Conservation (phyloP, 2,888 invertebrate species). For the Callinectes sapidus region DNA sequence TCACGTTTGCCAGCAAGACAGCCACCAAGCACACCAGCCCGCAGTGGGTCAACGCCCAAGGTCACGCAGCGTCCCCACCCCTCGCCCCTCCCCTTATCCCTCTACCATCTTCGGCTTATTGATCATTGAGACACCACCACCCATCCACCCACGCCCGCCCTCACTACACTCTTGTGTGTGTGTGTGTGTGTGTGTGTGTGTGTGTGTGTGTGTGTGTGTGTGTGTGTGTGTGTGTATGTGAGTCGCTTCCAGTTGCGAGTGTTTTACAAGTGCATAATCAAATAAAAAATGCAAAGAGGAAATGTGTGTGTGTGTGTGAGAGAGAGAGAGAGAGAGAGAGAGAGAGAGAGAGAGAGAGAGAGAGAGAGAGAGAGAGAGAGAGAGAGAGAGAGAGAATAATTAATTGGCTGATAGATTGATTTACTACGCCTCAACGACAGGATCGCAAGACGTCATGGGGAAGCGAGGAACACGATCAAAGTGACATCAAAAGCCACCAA, state of each 20-base stretch:
- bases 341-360: not conserved
- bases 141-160: not conserved
- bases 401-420: too few species aligned
- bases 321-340: too few species aligned
- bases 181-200: not conserved
- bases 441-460: not conserved
- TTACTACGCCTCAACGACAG: not conserved
- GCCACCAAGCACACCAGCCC: not conserved
- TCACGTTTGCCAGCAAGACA: not conserved
- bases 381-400: not conserved
- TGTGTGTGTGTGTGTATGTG: not conserved
- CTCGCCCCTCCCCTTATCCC: not conserved
- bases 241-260: not conserved
- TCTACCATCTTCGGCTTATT: slow-evolving; percentile 12
- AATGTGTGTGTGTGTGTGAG: too few species aligned
- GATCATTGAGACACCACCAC: slow-evolving; percentile 7
- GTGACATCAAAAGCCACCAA: not conserved
- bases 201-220: too few species aligned
- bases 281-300: too few species aligned
- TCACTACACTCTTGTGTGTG: not conserved
- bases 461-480: not conserved
- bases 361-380: not conserved
- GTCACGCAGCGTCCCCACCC: not conserved
- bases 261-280: too few species aligned
- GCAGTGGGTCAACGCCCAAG: slow-evolving; percentile 20